Base-by-base conservation (phyloP, 2,888 invertebrate genomes). In the Abrostola tripartita region DNA sequence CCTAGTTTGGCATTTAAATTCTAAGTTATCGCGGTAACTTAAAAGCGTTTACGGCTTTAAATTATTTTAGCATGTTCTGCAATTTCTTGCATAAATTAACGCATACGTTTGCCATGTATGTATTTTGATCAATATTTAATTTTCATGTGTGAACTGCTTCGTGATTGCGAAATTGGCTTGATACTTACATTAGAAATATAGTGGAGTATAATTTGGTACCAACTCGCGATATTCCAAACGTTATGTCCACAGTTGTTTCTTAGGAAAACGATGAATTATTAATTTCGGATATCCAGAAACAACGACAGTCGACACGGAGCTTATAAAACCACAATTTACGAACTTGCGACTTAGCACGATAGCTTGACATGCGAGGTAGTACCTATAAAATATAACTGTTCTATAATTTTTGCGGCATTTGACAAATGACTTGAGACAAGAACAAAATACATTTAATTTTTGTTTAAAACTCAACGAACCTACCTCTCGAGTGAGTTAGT, bases 241-340 rank as follows among this genome's bases (percentile, higher is more conserved):
- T 55, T 35, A 49, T 51, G 38, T 53, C 14, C 6, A 40, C 35
- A 47, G n/a, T 42, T 49, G 44, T 65, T 61, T 44, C 35, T 37
- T 58, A 52, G 40, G 7, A 64, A 58, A 72, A 65, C 6, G 1
- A 47, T 67, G 51, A 65, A 75, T 60, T 54, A 65, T 71, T 51
- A 61, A 70, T 52, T 61, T 9, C 10, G 0, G 41, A 61, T 61
- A 6, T 52, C 47, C 61, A 54, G 35, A 52, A 71, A 64, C 52
- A 58, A 58, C 42, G 12, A 47, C 62, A 62, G 59, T 37, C 54
- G 41, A 50, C 9, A 8, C n/a, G 12, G n/a, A 55, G 40, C 42
- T 55, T 37, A 55, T 65, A 71, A 63, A 66, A 58, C 58, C 40
- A 59, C 37, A 42, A 61, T 67, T 76, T 74, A 75, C 44, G 51